A percentile compares a stretch with the other conserved stretches of the same genome.
Conservation (phyloP, 2,113 vertebrate species). For the Psephotus haematonotus region DNA sequence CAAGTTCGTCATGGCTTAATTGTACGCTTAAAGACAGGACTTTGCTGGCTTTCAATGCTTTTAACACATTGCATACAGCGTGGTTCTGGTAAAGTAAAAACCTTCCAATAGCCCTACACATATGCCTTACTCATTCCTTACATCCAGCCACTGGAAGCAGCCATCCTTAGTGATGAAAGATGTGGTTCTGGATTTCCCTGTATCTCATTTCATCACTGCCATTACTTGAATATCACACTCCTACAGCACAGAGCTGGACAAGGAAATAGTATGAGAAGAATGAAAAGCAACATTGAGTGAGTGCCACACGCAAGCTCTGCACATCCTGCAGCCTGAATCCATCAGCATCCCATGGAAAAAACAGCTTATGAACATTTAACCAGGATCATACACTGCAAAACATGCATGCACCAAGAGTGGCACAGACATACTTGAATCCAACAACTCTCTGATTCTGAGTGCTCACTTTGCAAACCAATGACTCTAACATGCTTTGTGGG, state of each 20-base stretch:
- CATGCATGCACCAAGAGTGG: rapidly evolving
- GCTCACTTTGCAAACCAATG: not conserved
- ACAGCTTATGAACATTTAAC: not conserved
- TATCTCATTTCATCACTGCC: not conserved
- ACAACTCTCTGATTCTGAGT: rapidly evolving
- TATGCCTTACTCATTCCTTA: not conserved
- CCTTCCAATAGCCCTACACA: not conserved
- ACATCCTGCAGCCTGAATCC: not conserved
- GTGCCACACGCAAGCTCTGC: not conserved
- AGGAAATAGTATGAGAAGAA: not conserved
- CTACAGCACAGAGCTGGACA: not conserved
- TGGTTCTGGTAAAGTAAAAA: not conserved
- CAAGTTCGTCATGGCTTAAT: not conserved
- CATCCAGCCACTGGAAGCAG: not conserved
- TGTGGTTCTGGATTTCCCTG: not conserved
- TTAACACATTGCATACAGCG: not conserved
- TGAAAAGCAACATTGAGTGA: not conserved
- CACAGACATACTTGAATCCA: not conserved
- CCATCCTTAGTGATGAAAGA: not conserved
- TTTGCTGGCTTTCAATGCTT: not conserved
- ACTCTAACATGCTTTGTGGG: not conserved
- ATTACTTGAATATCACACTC: not conserved
- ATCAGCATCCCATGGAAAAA: not conserved
- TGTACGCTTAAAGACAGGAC: not conserved
- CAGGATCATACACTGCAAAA: rapidly evolving